Evolutionary conservation across 2,888 invertebrate species (phyloP), one percentile per base, ranked within the genome.

Genomic region (Megalurothrips usitatus): DNA sequence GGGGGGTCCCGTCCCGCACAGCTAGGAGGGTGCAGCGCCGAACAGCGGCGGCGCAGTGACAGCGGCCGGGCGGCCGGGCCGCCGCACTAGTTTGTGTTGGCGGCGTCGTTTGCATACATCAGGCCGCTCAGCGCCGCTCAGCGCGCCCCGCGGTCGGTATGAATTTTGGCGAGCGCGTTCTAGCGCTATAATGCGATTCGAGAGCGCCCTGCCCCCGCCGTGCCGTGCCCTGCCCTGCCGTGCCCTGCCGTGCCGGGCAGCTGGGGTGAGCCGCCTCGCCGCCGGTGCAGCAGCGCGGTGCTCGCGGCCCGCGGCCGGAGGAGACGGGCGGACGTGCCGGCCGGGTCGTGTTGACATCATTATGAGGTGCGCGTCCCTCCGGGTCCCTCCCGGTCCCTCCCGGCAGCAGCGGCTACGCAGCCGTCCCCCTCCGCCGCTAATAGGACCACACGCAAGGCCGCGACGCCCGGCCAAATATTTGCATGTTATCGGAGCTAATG

Each of bases 401-500:
- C 14, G 2, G 52, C 52, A 52, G 52, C 19, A 12, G 14, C 19
- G 11, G 58, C 19, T 8, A 6, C 34, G 34, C 34, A 43, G 14
- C 58, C 58, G 19, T 58, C 58, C 58, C 58, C 19, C 11, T 52
- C 34, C 34, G 34, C 34, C 34, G 68, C 68, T 75, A 75, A 75
- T 75, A 75, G 68, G 34, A 6, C 34, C 34, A 43, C 34, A 2
- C 3, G 34, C 34, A 6, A 43, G 6, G 26, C 26, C 23, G 12
- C 26, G 26, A 75, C 68, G 58, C 34, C 34, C 6, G 6, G 58
- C 58, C 58, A 75, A 75, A 75, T 75, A 75, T 75, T 75, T 75
- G 68, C 68, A 75, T 75, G 26, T 75, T 75, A 75, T 75, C 68
- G 68, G 26, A 75, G 23, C 68, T 26, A 75, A 75, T 75, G 68